Evolutionary conservation across 2,888 invertebrate species (phyloP).

Genomic region (Marronus borbonicus): DNA sequence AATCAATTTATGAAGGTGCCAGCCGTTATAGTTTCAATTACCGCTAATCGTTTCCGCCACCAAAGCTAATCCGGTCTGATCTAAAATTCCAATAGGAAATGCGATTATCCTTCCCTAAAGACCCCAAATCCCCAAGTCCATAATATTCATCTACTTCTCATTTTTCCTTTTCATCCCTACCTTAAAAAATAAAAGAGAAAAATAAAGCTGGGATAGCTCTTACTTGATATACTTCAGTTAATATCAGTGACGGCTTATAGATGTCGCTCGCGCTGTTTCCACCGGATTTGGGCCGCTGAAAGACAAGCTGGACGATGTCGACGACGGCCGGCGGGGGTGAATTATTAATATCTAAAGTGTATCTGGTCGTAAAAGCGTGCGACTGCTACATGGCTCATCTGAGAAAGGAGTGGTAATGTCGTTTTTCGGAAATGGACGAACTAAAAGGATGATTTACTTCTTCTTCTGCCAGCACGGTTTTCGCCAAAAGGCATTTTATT

Average conservation of each 20-base stretch:
- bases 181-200: neutral
- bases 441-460: conserved; percentile 10
- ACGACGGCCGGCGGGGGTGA: conserved; percentile 14
- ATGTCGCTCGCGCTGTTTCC: neutral
- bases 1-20: too few relatives aligned
- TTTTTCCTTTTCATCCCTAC: too few relatives aligned
- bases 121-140: too few relatives aligned
- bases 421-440: neutral
- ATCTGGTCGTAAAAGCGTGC: conserved; percentile 16
- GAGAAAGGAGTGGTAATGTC: neutral
- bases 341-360: conserved; percentile 27
- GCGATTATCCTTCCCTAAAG: too few relatives aligned
- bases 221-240: neutral
- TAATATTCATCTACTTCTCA: too few relatives aligned
- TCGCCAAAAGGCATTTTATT: neutral
- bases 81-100: too few relatives aligned
- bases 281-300: neutral
- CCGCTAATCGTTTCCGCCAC: too few relatives aligned
- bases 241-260: neutral
- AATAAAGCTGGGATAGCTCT: neutral
- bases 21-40: too few relatives aligned
- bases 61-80: too few relatives aligned
- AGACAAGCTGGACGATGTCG: neutral
- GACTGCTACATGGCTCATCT: neutral
- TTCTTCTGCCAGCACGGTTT: neutral